Evolutionary conservation across 2,888 invertebrate species (phyloP).

Genomic region (Diplazon laetatorius): DNA sequence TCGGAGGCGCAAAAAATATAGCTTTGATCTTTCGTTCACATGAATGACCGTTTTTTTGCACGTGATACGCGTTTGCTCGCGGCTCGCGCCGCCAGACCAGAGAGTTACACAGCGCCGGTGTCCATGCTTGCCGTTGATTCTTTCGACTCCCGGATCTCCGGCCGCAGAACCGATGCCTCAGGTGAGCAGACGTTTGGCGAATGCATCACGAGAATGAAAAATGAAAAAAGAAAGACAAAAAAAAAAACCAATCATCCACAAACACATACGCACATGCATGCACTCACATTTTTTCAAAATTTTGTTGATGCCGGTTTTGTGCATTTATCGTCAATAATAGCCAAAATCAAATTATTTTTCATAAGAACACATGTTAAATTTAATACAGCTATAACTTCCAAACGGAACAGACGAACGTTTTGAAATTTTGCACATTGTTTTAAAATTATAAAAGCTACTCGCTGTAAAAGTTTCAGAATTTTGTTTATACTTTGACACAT

Average conservation of each 20-base stretch:
- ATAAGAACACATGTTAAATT: no score
- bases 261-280: neutral
- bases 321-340: no score
- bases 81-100: conserved; percentile 1
- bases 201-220: conserved; percentile 48
- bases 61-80: conserved; percentile 1
- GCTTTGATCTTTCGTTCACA: conserved; percentile 70
- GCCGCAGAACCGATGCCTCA: conserved; percentile 41
- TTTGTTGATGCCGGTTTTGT: no score
- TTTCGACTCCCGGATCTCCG: neutral
- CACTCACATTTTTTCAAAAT: no score
- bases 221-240: conserved; percentile 11
- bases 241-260: conserved; percentile 34
- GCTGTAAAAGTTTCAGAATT: no score
- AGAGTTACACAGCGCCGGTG: conserved; percentile 3
- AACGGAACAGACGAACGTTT: no score
- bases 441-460: no score
- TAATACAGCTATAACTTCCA: no score
- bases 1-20: conserved; percentile 63
- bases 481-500: no score
- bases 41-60: conserved; percentile 9
- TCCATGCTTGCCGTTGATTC: conserved; percentile 12
- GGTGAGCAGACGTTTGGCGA: conserved; percentile 45
- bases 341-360: no score
- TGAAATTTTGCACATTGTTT: no score